Percentiles rank a stretch among this genome's conserved stretches.
Evolutionary conservation across 2,797 vertebrate species (phyloP).

Genomic region (Rhodeus uyekii): DNA sequence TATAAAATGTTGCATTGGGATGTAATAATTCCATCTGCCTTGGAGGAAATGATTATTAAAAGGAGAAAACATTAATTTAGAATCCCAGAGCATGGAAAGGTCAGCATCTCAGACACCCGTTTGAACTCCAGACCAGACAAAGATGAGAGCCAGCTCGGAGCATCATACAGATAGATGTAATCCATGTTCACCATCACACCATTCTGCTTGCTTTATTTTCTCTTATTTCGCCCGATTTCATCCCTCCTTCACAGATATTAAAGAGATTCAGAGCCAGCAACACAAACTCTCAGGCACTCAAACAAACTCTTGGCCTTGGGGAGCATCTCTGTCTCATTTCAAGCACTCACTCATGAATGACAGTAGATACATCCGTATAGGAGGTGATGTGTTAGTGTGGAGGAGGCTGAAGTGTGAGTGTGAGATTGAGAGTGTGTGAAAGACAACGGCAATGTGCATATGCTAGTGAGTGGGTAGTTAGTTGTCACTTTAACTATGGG

Average conservation of each 20-base stretch:
- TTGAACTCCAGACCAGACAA: constrained; percentile 14
- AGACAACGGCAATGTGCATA: neutral
- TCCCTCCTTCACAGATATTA: constrained; percentile 50
- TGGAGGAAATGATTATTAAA: constrained; percentile 32
- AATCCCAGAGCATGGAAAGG: constrained; percentile 11
- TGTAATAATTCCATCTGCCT: constrained; percentile 18
- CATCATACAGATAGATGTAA: constrained; percentile 15
- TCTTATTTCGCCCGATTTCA: constrained; percentile 24
- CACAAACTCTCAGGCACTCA: constrained; percentile 41
- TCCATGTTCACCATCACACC: constrained; percentile 26
- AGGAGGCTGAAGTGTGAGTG: constrained; percentile 14
- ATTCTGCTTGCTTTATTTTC: constrained; percentile 6
- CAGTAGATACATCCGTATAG: constrained; percentile 58
- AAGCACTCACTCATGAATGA: constrained; percentile 33
- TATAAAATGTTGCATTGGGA: constrained; percentile 19
- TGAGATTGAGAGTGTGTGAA: neutral
- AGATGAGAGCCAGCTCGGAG: constrained; percentile 10
- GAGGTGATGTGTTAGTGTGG: constrained; percentile 42
- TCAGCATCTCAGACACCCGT: constrained; percentile 7
- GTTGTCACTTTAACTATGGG: constrained; percentile 25
- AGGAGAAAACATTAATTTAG: constrained; percentile 10
- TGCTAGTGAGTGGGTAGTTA: constrained; percentile 39
- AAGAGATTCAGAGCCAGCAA: constrained; percentile 34
- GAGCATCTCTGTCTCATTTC: constrained; percentile 48
- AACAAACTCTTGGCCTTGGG: constrained; percentile 32